Evolutionary conservation across 2,888 invertebrate species (phyloP).

Genomic region (Drosophila borealis): DNA sequence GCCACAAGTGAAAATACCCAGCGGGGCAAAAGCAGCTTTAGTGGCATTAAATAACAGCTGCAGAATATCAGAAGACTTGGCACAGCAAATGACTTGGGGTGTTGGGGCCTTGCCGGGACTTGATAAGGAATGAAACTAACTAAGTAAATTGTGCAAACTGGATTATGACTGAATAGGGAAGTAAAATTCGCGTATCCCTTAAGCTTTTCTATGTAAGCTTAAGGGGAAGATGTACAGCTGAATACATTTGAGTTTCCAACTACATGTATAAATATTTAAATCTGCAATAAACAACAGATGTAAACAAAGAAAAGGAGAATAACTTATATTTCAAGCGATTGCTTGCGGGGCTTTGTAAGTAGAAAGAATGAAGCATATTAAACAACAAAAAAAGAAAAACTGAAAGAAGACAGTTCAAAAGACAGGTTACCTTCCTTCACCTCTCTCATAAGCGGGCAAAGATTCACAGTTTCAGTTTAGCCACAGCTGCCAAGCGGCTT

Average conservation of each 20-base stretch:
- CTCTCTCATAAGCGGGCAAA: slow-evolving; percentile 15
- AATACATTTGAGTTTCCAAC: no score
- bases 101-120: not conserved
- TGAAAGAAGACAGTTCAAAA: not conserved
- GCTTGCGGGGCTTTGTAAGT: no score
- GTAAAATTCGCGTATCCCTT: no score
- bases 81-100: not conserved
- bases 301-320: no score
- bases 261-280: no score
- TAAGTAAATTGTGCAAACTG: not conserved
- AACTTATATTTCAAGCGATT: no score
- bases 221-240: no score
- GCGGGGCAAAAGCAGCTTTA: not conserved
- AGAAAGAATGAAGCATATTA: not conserved
- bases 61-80: not conserved
- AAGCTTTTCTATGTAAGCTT: no score
- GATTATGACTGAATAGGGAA: no score
- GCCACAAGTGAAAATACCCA: slow-evolving; percentile 1
- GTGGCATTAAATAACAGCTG: slow-evolving; percentile 6
- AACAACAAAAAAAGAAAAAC: not conserved
- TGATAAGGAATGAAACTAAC: no score
- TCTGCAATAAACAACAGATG: no score
- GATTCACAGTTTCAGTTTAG: slow-evolving; percentile 49
- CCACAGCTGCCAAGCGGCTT: slow-evolving; percentile 37
- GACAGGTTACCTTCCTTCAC: slow-evolving; percentile 2